phyloP scores from a whole-genome alignment of 2,113 vertebrate genomes.

The Drymodes brunneopygia region DNA sequence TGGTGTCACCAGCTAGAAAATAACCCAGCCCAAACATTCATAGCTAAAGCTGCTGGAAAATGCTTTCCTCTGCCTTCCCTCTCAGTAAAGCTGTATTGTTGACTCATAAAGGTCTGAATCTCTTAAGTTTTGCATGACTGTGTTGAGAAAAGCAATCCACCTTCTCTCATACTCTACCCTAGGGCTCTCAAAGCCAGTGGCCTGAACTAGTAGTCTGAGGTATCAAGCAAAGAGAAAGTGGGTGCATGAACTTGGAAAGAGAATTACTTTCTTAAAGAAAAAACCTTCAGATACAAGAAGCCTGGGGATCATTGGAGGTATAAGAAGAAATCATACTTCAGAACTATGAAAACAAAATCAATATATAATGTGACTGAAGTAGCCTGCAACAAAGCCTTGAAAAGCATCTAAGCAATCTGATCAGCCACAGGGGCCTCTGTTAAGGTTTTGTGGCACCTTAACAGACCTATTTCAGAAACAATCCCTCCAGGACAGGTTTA shows the following conservation, averaged over 20 bases:
- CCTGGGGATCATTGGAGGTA: neutral
- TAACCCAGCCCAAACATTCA: neutral
- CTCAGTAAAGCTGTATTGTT: neutral
- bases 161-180: neutral
- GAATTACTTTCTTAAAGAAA: neutral
- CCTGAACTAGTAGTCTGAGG: neutral
- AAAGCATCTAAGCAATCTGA: neutral
- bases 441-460: neutral
- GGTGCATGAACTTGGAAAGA: neutral
- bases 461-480: neutral
- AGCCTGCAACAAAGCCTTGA: neutral
- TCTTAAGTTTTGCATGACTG: neutral
- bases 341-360: neutral
- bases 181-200: neutral
- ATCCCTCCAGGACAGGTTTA: neutral
- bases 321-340: neutral
- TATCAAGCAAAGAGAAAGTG: neutral
- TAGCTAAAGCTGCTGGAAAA: neutral
- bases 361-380: neutral
- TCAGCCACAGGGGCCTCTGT: neutral
- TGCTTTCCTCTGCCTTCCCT: fast-evolving
- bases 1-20: neutral
- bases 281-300: neutral
- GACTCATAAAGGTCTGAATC: neutral
- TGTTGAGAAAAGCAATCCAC: neutral